Evolutionary conservation across 1,140 invertebrate species (phyloP), one percentile per base, ranked within the genome.

Genomic region (Thrips palmi): DNA sequence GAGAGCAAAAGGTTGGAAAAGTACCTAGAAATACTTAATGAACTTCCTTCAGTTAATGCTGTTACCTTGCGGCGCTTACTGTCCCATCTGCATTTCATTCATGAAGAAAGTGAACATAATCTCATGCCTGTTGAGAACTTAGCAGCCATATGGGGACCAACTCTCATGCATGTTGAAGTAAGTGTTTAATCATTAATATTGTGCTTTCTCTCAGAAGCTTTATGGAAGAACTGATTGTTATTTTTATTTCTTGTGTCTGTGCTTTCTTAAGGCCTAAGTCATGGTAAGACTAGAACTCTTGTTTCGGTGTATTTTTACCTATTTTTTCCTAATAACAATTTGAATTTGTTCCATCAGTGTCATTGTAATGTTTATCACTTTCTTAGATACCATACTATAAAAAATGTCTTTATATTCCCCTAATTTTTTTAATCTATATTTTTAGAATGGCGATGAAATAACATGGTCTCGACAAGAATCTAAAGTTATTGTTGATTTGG

Each of bases 101-200:
- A 71, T 43, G 70, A 71, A 1, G 74, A 83, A 52, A 64, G 67
- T 45, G 60, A 71, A 3, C 69, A 68, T 33, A 87, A 87, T 52
- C 63, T 75, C 29, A 88, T 88, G 83, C 70, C 63, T 28, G 64
- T 75, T 0, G 70, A 76, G 32, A 88, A 86, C 54, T 58, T 87
- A n/a, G 76, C 81, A 4, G 68, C 80, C 1, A 71, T 86, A 27
- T 86, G 81, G 79, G 80, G 78, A 1, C 81, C 82, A 2, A 84
- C 78, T 3, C 56, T 86, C 29, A 72, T 86, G 67, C 76, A 77
- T 41, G 65, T 71, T 3, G 71, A 75, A 28, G 67, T 62, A 41
- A 56, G 47, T 40, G 36, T 35, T 30, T 24, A 12, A 23, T 35
- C 20, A 29, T 35, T 20, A 27, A 27, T 27, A 27, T 27, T 27